Evolutionary conservation across 2,797 vertebrate species (phyloP), one percentile per base, ranked within the genome.

Genomic region (Limosa lapponica): DNA sequence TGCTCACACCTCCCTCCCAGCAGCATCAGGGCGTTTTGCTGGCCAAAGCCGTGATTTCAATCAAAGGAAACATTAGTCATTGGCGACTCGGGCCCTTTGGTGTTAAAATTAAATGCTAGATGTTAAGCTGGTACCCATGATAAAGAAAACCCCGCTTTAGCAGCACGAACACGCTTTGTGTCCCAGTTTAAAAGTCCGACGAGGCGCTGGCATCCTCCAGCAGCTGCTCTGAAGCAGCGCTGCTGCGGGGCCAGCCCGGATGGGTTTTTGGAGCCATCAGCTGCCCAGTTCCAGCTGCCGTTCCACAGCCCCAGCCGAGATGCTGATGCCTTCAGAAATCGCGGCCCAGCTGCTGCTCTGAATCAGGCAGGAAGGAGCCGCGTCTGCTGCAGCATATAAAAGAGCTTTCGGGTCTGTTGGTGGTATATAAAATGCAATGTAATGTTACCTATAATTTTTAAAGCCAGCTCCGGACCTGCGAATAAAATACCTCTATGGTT

Each of bases 171-270:
- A 11, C 2, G 27, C 32, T 49, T 74, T 17, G 13, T 8, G 20
- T 32, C 54, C 16, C 24, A 18, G 17, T 62, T 71, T 48, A 20
- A 14, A 37, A 55, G 52, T 3, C 52, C 58, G 13, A 1, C 0
- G 5, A 55, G 43, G 67, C 3, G 11, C 36, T 7, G 2, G 32
- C 51, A 9, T 28, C 55, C 28, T 25, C 16, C 36, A 0, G 24
- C 8, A 20, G 32, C 72, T 27, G 46, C n/a, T 0, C 55, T 3
- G 61, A 22, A 8, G 24, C 11, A 15, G 43, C 8, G 0, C 8
- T 8, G 36, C 69, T n/a, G 8, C 22, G 1, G 43, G 74, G 81
- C 37, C 36, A 30, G 46, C 41, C 65, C 0, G 2, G 36, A 0
- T 30, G 23, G 48, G 8, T 30, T 90, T 57, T 52, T n/a, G 8